Percentiles rank a stretch among this genome's conserved stretches.
Evolutionary conservation across 37 sponge, comb jelly and placozoan species (phyloP).

Genomic region (Theonella swinhoei): DNA sequence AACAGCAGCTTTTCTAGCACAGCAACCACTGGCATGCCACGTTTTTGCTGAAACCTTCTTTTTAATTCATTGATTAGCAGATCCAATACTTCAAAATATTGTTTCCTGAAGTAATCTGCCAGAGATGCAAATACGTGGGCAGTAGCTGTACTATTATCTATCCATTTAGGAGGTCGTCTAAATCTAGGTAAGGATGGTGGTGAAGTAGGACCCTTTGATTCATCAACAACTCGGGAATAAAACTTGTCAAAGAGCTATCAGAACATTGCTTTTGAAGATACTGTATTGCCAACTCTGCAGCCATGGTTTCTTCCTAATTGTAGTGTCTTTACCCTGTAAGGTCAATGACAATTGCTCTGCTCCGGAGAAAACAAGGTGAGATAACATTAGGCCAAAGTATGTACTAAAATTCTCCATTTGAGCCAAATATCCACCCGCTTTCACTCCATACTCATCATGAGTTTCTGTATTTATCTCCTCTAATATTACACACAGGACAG

Average conservation of each 20-base stretch:
- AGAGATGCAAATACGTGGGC: conserved; percentile 30
- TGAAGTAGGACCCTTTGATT: neutral
- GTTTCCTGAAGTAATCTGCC: conserved; percentile 41
- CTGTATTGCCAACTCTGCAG: too few species aligned
- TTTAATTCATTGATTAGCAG: conserved; percentile 10
- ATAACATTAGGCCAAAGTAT: conserved; percentile 50
- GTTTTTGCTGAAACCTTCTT: conserved; percentile 41
- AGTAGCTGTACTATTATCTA: conserved; percentile 8
- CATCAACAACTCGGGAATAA: conserved; percentile 15
- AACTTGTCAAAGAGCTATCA: conserved; percentile 1
- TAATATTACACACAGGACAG: conserved; percentile 4
- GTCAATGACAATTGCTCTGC: conserved; percentile 39
- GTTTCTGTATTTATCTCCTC: conserved; percentile 9
- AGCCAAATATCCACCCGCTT: conserved; percentile 37
- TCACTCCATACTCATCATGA: conserved; percentile 37
- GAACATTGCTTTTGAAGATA: too few species aligned
- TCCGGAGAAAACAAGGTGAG: conserved; percentile 43
- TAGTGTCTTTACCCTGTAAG: conserved; percentile 35
- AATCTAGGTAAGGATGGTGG: conserved; percentile 30
- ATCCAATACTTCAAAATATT: conserved; percentile 68
- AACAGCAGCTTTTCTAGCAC: conserved; percentile 16
- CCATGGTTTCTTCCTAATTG: conserved; percentile 27
- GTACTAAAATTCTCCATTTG: conserved; percentile 29
- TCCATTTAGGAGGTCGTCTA: conserved; percentile 32
- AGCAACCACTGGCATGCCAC: conserved; percentile 43